Evolutionary conservation across 2,888 invertebrate species (phyloP).

Genomic region (Epistrophella euchroma): DNA sequence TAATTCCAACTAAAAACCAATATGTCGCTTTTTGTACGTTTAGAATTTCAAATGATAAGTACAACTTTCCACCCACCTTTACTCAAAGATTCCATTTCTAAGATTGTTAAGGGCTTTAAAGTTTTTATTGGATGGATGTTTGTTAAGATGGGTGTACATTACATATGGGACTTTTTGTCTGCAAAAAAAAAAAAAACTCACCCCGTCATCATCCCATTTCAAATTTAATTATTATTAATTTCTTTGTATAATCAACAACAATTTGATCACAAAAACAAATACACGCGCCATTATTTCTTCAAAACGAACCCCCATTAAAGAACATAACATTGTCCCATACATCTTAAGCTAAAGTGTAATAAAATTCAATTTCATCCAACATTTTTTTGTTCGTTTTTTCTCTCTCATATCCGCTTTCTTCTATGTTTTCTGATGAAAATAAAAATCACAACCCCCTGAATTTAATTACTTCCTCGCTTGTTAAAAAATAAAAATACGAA

Average conservation of each 20-base stretch:
- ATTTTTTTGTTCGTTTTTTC: neutral
- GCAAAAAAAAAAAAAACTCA: too few relatives aligned
- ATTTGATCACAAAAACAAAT: neutral
- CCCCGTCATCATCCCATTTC: neutral
- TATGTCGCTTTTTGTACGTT: too few relatives aligned
- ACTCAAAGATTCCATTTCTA: too few relatives aligned
- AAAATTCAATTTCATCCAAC: constrained; percentile 43
- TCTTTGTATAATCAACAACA: constrained; percentile 1
- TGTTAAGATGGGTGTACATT: too few relatives aligned
- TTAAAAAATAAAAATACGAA: constrained; percentile 11
- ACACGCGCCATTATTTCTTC: neutral
- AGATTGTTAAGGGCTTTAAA: too few relatives aligned
- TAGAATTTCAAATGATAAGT: too few relatives aligned
- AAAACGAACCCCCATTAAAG: constrained; percentile 20
- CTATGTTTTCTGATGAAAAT: constrained; percentile 3
- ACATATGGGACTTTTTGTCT: too few relatives aligned
- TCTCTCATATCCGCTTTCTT: neutral
- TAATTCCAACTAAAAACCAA: too few relatives aligned
- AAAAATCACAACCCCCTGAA: constrained; percentile 24
- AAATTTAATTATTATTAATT: constrained; percentile 17
- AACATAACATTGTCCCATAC: constrained; percentile 35
- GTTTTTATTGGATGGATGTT: too few relatives aligned
- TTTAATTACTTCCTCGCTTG: constrained; percentile 60
- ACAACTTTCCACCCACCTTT: too few relatives aligned
- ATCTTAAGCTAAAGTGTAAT: constrained; percentile 26